Evolutionary conservation across 2,888 invertebrate species (phyloP).

Genomic region (Andrena hattorfiana): DNA sequence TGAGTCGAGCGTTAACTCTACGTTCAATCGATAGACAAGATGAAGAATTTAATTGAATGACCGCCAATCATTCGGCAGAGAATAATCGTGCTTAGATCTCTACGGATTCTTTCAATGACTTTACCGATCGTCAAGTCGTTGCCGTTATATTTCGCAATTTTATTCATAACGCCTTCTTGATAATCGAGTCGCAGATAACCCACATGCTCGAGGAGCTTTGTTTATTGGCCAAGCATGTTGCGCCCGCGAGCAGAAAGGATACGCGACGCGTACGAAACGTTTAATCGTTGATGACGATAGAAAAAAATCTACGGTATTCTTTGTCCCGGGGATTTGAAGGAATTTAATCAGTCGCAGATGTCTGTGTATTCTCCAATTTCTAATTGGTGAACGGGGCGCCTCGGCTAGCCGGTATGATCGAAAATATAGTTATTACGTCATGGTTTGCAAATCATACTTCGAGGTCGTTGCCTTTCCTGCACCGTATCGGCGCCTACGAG

Average conservation of each 20-base stretch:
- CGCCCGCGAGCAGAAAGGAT: conserved; percentile 10
- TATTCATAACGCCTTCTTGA: conserved; percentile 26
- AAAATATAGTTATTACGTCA: conserved; percentile 66
- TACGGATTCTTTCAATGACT: conserved; percentile 12
- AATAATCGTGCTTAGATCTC: background rate
- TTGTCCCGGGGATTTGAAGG: too few relatives aligned
- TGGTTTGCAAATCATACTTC: conserved; percentile 72
- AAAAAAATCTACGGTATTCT: background rate
- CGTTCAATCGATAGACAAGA: too few relatives aligned
- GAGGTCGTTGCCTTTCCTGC: conserved; percentile 79
- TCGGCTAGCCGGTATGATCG: conserved; percentile 40
- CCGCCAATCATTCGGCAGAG: too few relatives aligned
- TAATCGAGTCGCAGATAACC: conserved; percentile 26
- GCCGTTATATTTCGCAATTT: conserved; percentile 26
- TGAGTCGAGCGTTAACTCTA: conserved; percentile 77
- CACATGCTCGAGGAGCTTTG: conserved; percentile 27
- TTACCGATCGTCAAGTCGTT: conserved; percentile 6
- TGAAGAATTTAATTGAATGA: too few relatives aligned
- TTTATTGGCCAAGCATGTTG: conserved; percentile 26
- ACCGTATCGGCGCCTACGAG: conserved; percentile 72
- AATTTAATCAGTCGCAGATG: too few relatives aligned
- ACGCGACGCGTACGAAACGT: conserved; percentile 19
- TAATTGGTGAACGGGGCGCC: background rate
- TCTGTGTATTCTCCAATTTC: background rate
- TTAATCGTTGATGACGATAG: conserved; percentile 46